Evolutionary conservation across 2,888 invertebrate genomes (phyloP).

Genomic region (Pimpla rufipes): DNA sequence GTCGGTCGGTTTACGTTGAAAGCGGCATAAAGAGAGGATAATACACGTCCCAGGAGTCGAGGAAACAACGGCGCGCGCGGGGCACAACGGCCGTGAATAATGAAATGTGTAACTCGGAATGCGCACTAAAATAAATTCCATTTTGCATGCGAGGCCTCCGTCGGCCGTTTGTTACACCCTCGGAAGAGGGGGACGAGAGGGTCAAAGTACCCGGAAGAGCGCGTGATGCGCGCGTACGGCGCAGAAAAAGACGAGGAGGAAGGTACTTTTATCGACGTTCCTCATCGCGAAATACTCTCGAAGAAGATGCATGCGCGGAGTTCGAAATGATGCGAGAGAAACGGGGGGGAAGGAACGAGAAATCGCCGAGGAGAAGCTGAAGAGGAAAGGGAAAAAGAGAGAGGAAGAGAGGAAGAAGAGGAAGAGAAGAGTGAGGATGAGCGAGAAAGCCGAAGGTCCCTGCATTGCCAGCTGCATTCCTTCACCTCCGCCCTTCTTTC

Average conservation of each 20-base stretch:
- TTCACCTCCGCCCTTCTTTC: conserved; percentile 60
- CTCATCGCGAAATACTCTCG: conserved; percentile 55
- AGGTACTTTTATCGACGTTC: conserved; percentile 53
- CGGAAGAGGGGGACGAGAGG: too few relatives aligned
- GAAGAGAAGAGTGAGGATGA: not conserved
- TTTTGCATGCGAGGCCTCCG: conserved; percentile 21
- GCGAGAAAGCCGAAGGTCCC: conserved; percentile 47
- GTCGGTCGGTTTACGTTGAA: not conserved
- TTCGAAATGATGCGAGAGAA: conserved; percentile 50
- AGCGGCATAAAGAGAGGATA: conserved; percentile 17
- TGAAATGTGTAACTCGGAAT: conserved; percentile 26
- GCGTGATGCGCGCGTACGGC: not conserved
- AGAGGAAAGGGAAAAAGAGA: conserved; percentile 14
- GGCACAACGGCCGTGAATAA: conserved; percentile 13
- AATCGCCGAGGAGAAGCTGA: conserved; percentile 40
- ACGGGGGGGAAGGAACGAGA: conserved; percentile 18
- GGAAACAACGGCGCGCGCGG: conserved; percentile 13
- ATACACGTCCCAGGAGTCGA: not conserved
- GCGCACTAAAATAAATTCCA: conserved; percentile 48
- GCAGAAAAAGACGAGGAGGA: conserved; percentile 35
- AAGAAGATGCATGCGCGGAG: conserved; percentile 48
- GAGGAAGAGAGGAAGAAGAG: too few relatives aligned
- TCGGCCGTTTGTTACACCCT: conserved; percentile 16
- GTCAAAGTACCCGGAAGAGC: conserved; percentile 41
- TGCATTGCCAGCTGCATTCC: conserved; percentile 54